These are phyloP conservation scores for Drosophila sulfurigaster DNA, from an alignment of 1,140 invertebrate species.

Conservation along the genomic window DNA sequence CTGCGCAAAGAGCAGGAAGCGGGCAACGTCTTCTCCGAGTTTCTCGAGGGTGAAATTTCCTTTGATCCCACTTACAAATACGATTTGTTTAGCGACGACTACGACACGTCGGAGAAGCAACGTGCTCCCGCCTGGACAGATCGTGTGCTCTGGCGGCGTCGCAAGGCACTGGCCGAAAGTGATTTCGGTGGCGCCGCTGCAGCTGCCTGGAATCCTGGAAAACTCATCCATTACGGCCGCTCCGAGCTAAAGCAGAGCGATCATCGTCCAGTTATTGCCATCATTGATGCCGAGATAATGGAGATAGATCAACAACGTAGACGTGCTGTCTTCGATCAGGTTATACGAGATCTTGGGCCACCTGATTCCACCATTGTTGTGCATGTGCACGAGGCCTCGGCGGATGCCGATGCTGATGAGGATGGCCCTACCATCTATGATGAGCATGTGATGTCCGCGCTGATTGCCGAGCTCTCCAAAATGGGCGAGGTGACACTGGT, in stretches of 20 bases:
- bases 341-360: conserved; percentile 95
- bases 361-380: conserved; percentile 97
- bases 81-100: conserved; percentile 99
- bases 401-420: conserved; percentile 74
- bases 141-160: conserved; percentile 94
- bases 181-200: conserved; percentile 84
- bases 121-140: conserved; percentile 99
- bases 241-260: conserved; percentile 99
- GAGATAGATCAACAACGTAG: conserved; percentile 91
- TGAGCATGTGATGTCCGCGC: conserved; percentile 78
- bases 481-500: conserved; percentile 92
- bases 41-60: conserved; percentile 95
- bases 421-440: conserved; percentile 86
- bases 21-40: conserved; percentile 97
- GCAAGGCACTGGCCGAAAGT: conserved; percentile 90
- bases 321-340: conserved; percentile 90
- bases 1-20: conserved; percentile 92
- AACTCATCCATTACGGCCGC: conserved; percentile 93
- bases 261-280: conserved; percentile 96
- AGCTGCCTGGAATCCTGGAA: conserved; percentile 90
- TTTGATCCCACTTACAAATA: conserved; percentile 99
- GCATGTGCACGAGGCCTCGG: conserved; percentile 85
- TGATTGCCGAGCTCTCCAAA: conserved; percentile 82
- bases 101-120: conserved; percentile 99
- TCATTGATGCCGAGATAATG: conserved; percentile 95